phyloP scores from a whole-genome alignment of 2,113 vertebrate species.

The Pao palembangensis region DNA sequence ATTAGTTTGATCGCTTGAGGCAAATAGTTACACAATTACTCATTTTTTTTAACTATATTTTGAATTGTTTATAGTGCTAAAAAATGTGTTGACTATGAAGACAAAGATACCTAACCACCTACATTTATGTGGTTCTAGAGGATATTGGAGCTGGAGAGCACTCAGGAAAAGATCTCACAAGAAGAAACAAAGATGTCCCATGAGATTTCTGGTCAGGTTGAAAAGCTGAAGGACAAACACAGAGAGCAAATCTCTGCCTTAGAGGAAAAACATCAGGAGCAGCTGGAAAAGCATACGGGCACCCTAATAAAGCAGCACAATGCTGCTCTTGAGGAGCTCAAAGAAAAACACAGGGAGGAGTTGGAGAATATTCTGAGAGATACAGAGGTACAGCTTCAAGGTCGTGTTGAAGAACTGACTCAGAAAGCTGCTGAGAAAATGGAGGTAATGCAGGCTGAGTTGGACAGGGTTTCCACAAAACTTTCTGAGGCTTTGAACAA shows the following conservation, averaged over 20 bases:
- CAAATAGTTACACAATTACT: no score
- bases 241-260: constrained; percentile 75
- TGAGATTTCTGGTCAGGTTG: constrained; percentile 70
- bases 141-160: constrained; percentile 91
- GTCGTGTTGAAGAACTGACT: constrained; percentile 90
- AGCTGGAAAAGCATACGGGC: constrained; percentile 76
- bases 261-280: constrained; percentile 77
- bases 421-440: constrained; percentile 87
- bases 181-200: constrained; percentile 71
- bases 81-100: neutral
- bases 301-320: constrained; percentile 72
- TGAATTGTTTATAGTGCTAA: neutral
- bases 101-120: neutral
- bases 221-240: constrained; percentile 80
- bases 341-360: constrained; percentile 75
- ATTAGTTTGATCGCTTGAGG: no score
- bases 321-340: constrained; percentile 73
- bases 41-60: neutral
- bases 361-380: constrained; percentile 78
- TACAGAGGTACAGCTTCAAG: constrained; percentile 81
- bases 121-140: constrained; percentile 75
- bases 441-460: constrained; percentile 85
- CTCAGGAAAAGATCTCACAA: constrained; percentile 73
- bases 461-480: constrained; percentile 84
- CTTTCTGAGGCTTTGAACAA: constrained; percentile 78